Conservation (phyloP, 2,888 invertebrate species). For the Apamea monoglypha region DNA sequence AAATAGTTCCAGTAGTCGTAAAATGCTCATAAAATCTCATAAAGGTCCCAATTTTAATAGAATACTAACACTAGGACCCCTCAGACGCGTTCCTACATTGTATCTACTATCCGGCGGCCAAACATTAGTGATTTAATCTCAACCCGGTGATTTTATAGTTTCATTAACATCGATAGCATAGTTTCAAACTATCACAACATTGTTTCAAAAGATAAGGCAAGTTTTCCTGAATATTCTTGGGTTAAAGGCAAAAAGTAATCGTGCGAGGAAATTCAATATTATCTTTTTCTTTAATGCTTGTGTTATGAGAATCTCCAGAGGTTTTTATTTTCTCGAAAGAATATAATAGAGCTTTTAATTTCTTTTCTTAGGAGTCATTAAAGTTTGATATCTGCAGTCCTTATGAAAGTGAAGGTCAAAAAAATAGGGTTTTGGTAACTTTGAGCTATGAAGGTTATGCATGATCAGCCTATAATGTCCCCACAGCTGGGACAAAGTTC, state of each 20-base stretch:
- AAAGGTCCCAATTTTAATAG: constrained; percentile 47
- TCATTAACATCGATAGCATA: constrained; percentile 35
- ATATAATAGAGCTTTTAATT: constrained; percentile 19
- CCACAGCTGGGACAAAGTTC: no score
- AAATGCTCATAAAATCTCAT: constrained; percentile 52
- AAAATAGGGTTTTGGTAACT: background rate
- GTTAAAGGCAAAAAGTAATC: constrained; percentile 10
- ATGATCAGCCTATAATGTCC: no score
- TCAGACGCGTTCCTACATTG: background rate
- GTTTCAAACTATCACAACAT: constrained; percentile 13
- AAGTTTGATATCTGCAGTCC: constrained; percentile 5
- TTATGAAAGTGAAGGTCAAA: background rate
- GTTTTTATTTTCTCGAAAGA: constrained; percentile 15
- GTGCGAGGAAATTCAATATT: constrained; percentile 20
- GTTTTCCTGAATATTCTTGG: constrained; percentile 10
- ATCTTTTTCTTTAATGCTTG: constrained; percentile 15
- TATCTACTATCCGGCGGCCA: background rate
- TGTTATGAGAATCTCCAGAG: constrained; percentile 27
- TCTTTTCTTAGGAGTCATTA: constrained; percentile 1
- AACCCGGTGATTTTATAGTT: constrained; percentile 39
- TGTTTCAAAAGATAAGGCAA: background rate
- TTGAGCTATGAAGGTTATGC: background rate
- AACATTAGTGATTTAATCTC: constrained; percentile 46
- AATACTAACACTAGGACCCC: constrained; percentile 19
- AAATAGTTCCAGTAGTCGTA: constrained; percentile 57